phyloP scores from a whole-genome alignment of 2,113 vertebrate species.

The Notothenia coriiceps region DNA sequence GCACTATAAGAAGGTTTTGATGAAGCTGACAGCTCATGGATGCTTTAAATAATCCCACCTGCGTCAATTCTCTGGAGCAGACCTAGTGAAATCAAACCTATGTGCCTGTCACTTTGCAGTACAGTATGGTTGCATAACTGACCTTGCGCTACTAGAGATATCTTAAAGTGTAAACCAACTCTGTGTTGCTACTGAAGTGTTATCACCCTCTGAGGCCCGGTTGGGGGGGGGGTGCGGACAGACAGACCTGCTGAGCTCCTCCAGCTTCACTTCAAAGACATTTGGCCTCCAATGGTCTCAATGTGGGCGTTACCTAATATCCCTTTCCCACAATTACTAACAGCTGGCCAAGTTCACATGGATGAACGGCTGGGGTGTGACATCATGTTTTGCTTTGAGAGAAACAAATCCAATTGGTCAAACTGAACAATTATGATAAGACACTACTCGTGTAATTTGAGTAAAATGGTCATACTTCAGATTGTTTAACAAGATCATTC shows the following conservation, averaged over 20 bases:
- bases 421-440: neutral
- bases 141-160: conserved; percentile 50
- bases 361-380: conserved; percentile 30
- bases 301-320: conserved; percentile 47
- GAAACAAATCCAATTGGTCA: conserved; percentile 16
- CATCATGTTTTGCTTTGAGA: conserved; percentile 24
- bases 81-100: neutral
- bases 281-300: conserved; percentile 4
- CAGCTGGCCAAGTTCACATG: conserved; percentile 69
- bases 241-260: conserved; percentile 14
- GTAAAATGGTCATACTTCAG: neutral
- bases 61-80: neutral
- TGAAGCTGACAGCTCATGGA: neutral
- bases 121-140: conserved; percentile 44
- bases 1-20: neutral
- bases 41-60: neutral
- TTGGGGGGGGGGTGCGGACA: neutral
- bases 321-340: conserved; percentile 49
- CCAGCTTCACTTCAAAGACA: conserved; percentile 39
- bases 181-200: conserved; percentile 9
- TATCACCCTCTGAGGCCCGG: conserved; percentile 31
- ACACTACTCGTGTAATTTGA: neutral
- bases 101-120: conserved; percentile 2
- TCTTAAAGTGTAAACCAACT: conserved; percentile 40
- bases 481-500: neutral